Evolutionary conservation across 2,888 invertebrate genomes (phyloP).

Genomic region (Rhodophaea formosa): DNA sequence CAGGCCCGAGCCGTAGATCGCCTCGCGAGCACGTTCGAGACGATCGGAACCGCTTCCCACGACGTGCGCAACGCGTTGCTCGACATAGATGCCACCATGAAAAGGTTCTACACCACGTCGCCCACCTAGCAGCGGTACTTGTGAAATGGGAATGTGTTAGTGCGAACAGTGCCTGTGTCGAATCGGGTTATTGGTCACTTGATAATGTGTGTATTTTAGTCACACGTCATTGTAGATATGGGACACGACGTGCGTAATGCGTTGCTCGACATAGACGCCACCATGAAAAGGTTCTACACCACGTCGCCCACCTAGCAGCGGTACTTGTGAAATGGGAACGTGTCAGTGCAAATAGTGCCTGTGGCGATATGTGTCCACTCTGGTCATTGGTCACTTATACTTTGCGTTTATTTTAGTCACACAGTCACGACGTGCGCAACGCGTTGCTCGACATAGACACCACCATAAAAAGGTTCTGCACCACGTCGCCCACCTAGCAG

Average conservation of each 20-base stretch:
- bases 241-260: constrained; percentile 59
- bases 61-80: constrained; percentile 61
- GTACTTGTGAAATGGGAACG: constrained; percentile 30
- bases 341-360: no score
- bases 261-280: constrained; percentile 62
- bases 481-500: constrained; percentile 61
- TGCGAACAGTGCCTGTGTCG: no score
- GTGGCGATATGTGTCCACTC: no score
- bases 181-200: no score
- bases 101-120: constrained; percentile 58
- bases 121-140: constrained; percentile 58
- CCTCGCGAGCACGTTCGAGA: constrained; percentile 60
- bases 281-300: constrained; percentile 64
- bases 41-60: constrained; percentile 53
- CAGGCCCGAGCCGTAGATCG: constrained; percentile 68
- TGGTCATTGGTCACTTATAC: no score
- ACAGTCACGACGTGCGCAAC: constrained; percentile 52
- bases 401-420: no score
- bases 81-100: constrained; percentile 67
- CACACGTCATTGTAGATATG: no score
- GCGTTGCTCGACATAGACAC: constrained; percentile 66
- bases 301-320: constrained; percentile 62
- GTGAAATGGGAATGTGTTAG: constrained; percentile 17
- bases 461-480: constrained; percentile 65
- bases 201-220: no score